A percentile compares a stretch with the other conserved stretches of the same genome.
These are phyloP conservation scores for Podarcis lilfordi DNA, from an alignment of 2,797 vertebrate species.

Conservation along the genomic window DNA sequence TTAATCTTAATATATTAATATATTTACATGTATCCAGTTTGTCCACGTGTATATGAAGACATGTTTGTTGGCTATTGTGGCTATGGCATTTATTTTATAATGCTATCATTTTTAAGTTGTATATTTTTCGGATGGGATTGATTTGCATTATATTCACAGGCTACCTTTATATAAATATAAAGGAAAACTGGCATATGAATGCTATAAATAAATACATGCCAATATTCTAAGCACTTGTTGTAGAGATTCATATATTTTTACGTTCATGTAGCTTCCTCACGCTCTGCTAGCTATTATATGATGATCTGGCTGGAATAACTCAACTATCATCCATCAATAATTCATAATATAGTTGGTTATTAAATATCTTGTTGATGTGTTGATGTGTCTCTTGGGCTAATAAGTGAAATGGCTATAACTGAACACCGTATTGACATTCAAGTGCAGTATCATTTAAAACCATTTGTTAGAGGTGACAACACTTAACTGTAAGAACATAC, in stretches of 20 bases:
- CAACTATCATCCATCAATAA: constrained; percentile 37
- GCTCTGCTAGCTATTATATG: not conserved
- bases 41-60: no score
- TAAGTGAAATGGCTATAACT: constrained; percentile 65
- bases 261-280: no score
- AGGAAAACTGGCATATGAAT: no score
- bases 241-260: not conserved
- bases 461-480: constrained; percentile 57
- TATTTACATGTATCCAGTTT: no score
- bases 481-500: not conserved
- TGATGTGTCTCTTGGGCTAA: constrained; percentile 59
- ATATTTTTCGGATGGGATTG: no score
- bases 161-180: no score
- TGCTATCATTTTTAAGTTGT: no score
- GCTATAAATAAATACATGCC: no score
- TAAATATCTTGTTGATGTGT: constrained; percentile 58
- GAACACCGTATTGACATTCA: constrained; percentile 72
- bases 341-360: constrained; percentile 60
- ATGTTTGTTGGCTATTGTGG: no score
- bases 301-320: not conserved
- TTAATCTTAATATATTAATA: no score
- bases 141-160: no score
- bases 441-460: constrained; percentile 69
- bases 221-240: not conserved
- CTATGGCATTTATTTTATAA: no score